A percentile compares a stretch with the other conserved stretches of the same genome.
phyloP scores from a whole-genome alignment of 1,140 invertebrate genomes.

The Sminthurinus signatus region DNA sequence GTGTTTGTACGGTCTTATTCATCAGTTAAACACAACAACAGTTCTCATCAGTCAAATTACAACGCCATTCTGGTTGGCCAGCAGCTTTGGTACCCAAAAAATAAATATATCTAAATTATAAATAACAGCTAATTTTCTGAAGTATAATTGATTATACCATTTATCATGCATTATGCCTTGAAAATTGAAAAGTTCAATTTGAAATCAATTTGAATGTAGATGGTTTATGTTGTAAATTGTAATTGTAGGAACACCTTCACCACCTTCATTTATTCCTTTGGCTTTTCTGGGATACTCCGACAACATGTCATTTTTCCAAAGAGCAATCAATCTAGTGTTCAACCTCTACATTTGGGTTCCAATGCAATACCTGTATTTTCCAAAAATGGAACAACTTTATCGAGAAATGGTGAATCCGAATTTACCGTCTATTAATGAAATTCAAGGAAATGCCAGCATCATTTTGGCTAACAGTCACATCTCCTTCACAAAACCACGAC shows the following conservation, averaged over 20 bases:
- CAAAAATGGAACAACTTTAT: background rate
- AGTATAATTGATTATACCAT: too few relatives aligned
- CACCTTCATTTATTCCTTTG: background rate
- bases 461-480: conserved; percentile 23
- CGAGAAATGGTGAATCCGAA: background rate
- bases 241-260: background rate
- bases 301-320: conserved; percentile 46
- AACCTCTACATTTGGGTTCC: too few relatives aligned
- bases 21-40: background rate
- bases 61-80: background rate
- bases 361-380: too few relatives aligned
- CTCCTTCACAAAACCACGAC: background rate
- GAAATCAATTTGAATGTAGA: too few relatives aligned
- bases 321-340: conserved; percentile 42
- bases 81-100: background rate
- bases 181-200: too few relatives aligned
- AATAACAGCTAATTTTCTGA: too few relatives aligned
- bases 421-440: background rate
- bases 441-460: conserved; percentile 21
- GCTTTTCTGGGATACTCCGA: conserved; percentile 45
- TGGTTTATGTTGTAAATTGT: too few relatives aligned
- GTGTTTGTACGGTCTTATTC: background rate
- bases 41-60: background rate
- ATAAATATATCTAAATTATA: too few relatives aligned
- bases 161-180: too few relatives aligned